Evolutionary conservation across 2,797 vertebrate species (phyloP).

Genomic region (Mallotus villosus): DNA sequence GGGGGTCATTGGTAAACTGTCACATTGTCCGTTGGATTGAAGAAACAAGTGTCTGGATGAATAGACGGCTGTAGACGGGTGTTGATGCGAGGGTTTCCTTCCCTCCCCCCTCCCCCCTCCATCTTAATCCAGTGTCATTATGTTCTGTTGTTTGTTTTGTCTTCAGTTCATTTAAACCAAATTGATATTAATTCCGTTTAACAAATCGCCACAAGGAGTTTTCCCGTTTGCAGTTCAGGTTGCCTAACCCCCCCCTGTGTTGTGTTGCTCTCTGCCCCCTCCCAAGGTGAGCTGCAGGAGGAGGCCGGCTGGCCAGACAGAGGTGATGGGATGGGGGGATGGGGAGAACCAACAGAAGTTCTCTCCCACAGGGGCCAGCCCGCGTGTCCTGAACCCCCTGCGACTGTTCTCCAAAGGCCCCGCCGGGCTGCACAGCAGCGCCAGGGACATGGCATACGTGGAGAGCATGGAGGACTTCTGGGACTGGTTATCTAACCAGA

Average conservation of each 20-base stretch:
- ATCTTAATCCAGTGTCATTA: background rate
- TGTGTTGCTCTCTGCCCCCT: constrained; percentile 41
- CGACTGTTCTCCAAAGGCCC: constrained; percentile 90
- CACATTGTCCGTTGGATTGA: background rate
- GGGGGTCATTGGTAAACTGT: background rate
- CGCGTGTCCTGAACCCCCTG: constrained; percentile 87
- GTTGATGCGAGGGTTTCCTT: no score
- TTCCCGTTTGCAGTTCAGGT: no score
- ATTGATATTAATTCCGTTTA: background rate
- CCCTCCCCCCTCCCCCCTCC: background rate
- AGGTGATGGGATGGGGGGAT: constrained; percentile 88
- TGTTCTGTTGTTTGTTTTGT: no score
- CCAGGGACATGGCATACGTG: constrained; percentile 83
- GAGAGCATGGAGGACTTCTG: constrained; percentile 94
- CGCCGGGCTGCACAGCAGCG: constrained; percentile 78
- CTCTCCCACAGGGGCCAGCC: constrained; percentile 82
- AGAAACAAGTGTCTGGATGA: background rate
- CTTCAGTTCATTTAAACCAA: background rate
- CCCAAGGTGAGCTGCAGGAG: constrained; percentile 85
- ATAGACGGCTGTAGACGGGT: background rate
- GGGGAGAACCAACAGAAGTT: constrained; percentile 79
- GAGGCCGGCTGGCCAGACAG: constrained; percentile 72
- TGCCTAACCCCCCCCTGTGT: constrained; percentile 32
- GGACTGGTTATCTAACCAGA: constrained; percentile 98
- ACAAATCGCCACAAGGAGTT: background rate